These are phyloP conservation scores for Automeris io DNA, from an alignment of 2,888 invertebrate species.

Conservation along the genomic window DNA sequence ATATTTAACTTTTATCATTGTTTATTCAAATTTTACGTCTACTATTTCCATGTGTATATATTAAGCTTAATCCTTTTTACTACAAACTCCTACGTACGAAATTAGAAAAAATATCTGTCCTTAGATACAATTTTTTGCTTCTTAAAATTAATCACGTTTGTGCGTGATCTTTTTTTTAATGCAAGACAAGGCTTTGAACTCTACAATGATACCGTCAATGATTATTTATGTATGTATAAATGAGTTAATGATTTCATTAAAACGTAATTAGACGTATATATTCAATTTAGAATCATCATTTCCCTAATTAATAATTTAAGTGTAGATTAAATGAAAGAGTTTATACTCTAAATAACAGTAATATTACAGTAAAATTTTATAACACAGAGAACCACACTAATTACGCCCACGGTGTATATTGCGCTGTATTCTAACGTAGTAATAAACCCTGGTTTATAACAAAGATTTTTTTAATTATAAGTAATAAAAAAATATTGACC, in stretches of 20 bases:
- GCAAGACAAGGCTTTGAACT: no score
- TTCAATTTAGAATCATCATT: background rate
- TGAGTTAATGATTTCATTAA: no score
- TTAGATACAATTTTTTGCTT: no score
- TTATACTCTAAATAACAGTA: background rate
- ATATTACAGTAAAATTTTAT: background rate
- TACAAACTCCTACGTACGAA: no score
- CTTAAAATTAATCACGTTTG: no score
- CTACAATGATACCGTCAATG: no score
- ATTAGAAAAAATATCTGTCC: no score
- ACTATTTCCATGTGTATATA: no score
- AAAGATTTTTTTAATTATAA: conserved; percentile 6
- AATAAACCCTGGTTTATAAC: conserved; percentile 1
- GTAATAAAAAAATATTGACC: conserved; percentile 10
- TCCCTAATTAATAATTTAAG: background rate
- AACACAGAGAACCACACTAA: background rate
- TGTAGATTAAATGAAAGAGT: background rate
- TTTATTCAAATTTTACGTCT: background rate
- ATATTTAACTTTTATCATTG: background rate
- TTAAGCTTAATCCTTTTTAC: no score
- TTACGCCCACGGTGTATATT: background rate
- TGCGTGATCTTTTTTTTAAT: no score
- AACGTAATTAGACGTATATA: background rate
- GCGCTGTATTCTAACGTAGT: no score
- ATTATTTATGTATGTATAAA: no score